These are phyloP conservation scores for Synergus laeviventris DNA, from an alignment of 2,888 invertebrate species.

Conservation along the genomic window DNA sequence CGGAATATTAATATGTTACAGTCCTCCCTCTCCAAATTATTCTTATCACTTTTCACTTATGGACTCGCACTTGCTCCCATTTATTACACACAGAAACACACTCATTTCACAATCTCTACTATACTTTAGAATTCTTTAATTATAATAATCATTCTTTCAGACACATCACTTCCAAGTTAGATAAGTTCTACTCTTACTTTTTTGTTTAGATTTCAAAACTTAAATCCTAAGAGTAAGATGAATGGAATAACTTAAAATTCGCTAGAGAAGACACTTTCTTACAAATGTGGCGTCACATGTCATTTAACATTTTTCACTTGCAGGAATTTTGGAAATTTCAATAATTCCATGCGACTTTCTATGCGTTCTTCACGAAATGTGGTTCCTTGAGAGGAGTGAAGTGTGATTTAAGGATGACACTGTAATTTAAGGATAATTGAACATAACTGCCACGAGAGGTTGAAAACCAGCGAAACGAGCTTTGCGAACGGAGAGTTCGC, in stretches of 20 bases:
- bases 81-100: not conserved
- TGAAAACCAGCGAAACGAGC: constrained; percentile 7
- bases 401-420: not conserved
- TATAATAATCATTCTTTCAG: no score
- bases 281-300: no score
- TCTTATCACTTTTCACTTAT: constrained; percentile 28
- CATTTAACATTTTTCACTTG: no score
- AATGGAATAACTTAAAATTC: no score
- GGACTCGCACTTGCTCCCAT: not conserved
- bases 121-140: not conserved
- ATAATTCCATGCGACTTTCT: no score
- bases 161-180: no score
- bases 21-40: constrained; percentile 7
- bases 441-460: not conserved
- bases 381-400: not conserved
- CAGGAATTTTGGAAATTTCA: no score
- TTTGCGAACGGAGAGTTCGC: constrained; percentile 34
- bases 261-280: no score
- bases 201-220: no score
- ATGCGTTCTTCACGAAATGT: not conserved
- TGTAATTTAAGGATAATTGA: no score
- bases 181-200: no score
- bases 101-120: not conserved
- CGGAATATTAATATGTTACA: constrained; percentile 27
- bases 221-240: no score